These are phyloP conservation scores for Hyla sarda DNA, from an alignment of 2,113 vertebrate genomes.

Conservation along the genomic window DNA sequence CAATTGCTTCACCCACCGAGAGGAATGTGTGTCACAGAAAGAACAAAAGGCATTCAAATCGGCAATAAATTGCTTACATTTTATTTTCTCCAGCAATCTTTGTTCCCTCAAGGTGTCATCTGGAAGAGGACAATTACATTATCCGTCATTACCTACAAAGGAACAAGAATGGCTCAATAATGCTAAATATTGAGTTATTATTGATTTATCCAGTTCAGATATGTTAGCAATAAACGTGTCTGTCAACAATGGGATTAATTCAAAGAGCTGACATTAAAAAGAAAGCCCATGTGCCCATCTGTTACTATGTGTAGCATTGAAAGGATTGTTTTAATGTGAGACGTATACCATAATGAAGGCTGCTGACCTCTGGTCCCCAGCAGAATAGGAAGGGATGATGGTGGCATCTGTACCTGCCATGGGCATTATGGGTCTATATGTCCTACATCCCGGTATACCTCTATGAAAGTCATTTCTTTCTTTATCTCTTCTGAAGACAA, in stretches of 20 bases:
- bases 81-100: slow-evolving; percentile 62
- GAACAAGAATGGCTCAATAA: slow-evolving; percentile 40
- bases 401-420: neutral
- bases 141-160: slow-evolving; percentile 50
- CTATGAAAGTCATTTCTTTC: neutral
- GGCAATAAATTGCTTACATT: slow-evolving; percentile 49
- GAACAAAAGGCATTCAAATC: slow-evolving; percentile 63
- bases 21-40: slow-evolving; percentile 65
- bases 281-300: neutral
- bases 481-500: neutral
- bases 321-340: slow-evolving; percentile 6
- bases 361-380: slow-evolving; percentile 5
- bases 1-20: slow-evolving; percentile 63
- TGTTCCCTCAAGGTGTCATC: neutral
- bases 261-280: slow-evolving; percentile 3
- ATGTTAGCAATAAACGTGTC: slow-evolving; percentile 7
- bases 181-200: slow-evolving; percentile 53
- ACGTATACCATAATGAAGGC: slow-evolving; percentile 4
- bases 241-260: slow-evolving; percentile 43
- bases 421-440: neutral
- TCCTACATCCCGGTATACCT: neutral
- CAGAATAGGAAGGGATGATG: neutral
- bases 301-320: neutral
- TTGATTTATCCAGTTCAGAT: slow-evolving; percentile 46
- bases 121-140: slow-evolving; percentile 52